Percentiles rank a stretch among this genome's conserved stretches.
Evolutionary conservation across 2,113 vertebrate species (phyloP).

Genomic region (Dromas ardeola): DNA sequence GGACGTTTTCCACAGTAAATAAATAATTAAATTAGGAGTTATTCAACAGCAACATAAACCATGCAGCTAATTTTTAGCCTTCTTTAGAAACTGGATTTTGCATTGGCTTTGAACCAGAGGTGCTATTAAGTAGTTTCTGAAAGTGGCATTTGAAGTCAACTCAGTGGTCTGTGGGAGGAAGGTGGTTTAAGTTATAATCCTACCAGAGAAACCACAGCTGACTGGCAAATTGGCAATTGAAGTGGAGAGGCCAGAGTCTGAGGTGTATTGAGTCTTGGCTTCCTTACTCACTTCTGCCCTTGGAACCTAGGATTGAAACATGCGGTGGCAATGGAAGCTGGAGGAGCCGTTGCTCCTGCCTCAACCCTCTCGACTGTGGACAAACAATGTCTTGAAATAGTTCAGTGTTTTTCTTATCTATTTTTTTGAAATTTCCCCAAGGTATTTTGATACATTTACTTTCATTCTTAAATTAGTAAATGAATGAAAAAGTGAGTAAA

Average conservation of each 20-base stretch:
- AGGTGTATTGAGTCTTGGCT: background rate
- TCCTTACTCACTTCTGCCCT: background rate
- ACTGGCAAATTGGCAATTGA: background rate
- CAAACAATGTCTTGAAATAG: background rate
- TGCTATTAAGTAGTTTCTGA: background rate
- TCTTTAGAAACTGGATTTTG: background rate
- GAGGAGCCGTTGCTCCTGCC: background rate
- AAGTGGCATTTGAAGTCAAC: background rate
- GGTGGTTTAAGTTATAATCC: background rate
- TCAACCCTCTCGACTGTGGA: background rate
- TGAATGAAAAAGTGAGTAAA: background rate
- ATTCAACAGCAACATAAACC: background rate
- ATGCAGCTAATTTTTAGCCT: background rate
- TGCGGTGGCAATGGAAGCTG: background rate
- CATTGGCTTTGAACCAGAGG: background rate
- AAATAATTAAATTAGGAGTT: background rate
- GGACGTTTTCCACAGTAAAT: background rate
- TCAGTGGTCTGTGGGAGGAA: background rate
- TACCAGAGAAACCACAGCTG: background rate
- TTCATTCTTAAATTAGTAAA: background rate
- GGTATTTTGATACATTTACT: background rate
- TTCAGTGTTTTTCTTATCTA: background rate
- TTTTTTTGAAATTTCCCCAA: background rate
- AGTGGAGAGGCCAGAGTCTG: background rate
- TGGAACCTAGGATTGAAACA: background rate